Evolutionary conservation across 2,888 invertebrate species (phyloP).

Genomic region (Cataglyphis livida): DNA sequence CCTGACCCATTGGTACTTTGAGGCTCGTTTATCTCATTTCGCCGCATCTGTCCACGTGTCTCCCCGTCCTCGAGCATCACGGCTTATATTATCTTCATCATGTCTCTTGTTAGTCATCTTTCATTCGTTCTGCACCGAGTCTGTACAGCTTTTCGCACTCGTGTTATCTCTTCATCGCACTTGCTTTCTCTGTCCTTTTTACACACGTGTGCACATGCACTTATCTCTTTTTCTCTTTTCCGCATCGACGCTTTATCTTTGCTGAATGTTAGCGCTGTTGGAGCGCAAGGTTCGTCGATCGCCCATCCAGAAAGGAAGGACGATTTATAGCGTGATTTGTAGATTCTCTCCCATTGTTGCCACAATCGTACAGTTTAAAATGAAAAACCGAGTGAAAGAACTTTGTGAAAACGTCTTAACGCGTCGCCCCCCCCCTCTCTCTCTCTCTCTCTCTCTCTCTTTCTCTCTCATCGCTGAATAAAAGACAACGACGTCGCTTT

Average conservation of each 20-base stretch:
- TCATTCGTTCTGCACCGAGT: constrained; percentile 17
- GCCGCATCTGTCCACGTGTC: constrained; percentile 20
- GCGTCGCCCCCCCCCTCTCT: not conserved
- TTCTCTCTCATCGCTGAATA: not conserved
- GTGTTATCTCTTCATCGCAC: constrained; percentile 1
- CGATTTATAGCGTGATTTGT: constrained; percentile 70
- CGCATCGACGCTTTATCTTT: constrained; percentile 41
- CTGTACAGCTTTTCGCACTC: not conserved
- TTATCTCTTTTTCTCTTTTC: constrained; percentile 14
- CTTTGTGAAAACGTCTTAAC: constrained; percentile 25
- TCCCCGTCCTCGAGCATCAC: not conserved
- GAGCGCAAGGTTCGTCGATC: constrained; percentile 62
- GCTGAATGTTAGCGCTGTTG: constrained; percentile 49
- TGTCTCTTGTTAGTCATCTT: constrained; percentile 11
- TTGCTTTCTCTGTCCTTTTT: not conserved
- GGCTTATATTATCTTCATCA: constrained; percentile 28
- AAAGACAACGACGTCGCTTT: constrained; percentile 28
- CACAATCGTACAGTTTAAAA: constrained; percentile 47
- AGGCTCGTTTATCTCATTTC: constrained; percentile 50
- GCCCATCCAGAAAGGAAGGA: constrained; percentile 68
- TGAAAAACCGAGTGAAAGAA: constrained; percentile 7
- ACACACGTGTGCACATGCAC: constrained; percentile 7
- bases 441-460: not conserved
- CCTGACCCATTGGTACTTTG: constrained; percentile 52
- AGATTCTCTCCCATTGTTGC: constrained; percentile 58